Base-by-base conservation (phyloP, 2,888 invertebrate genomes). In the Troilus luridus region DNA sequence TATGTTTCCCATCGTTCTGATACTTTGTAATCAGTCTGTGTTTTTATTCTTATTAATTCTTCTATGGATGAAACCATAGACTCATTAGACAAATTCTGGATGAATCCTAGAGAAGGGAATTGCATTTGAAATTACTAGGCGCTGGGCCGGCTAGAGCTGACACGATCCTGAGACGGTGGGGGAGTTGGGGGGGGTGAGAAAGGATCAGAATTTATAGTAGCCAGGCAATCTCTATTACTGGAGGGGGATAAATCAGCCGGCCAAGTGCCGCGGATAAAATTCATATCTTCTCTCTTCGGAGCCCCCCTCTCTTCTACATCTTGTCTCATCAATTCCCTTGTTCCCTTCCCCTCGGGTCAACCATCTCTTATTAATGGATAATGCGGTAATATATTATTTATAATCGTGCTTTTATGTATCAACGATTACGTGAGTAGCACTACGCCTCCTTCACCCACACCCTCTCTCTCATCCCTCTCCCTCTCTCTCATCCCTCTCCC, bases 181-280 rank as follows among this genome's bases (percentile, higher is more conserved):
- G 27, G 1, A 8, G 11, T n/a, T n/a, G 27, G n/a, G 27, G 54
- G 56, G 24, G 41, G 64, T 12, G 27, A 88, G 88, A 62, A 59
- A 62, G 62, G 59, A 88, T 88, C 24, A 62, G 88, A 88, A 88
- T 88, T 88, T 88, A 88, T 88, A 88, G 59, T 88, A 59, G 88
- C 21, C 3, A 10, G 81, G 62, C n/a, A 88, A 24, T 88, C 60
- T 88, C 88, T 88, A 88, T 88, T 88, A 88, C 88, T 62, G 64
- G 88, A 21, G 9, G 41, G 88, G 41, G 24, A 88, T 88, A 88
- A 88, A 88, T 88, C 88, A 88, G 59, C 62, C 41, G 41, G 41
- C 41, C 88, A 62, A 88, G 88, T 88, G 64, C 60, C 41, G 58
- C 54, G 88, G 24, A 88, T 88, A 88, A 88, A 88, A 88, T 88